A percentile compares a stretch with the other conserved stretches of the same genome.
Conservation (phyloP, 2,888 invertebrate genomes). For the Physocephala rufipes region DNA sequence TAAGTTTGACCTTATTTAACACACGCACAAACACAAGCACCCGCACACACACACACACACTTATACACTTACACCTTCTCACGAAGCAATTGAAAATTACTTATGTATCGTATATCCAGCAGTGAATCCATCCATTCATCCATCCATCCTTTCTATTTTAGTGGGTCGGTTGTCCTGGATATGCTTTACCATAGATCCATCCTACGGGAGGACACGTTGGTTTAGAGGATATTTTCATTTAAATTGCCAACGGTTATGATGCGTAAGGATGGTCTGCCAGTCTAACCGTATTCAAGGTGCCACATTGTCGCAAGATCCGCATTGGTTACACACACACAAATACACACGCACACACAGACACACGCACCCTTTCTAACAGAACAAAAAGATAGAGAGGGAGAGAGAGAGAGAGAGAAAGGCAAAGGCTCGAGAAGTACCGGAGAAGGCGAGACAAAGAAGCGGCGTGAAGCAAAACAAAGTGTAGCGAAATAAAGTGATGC, state of each 20-base stretch:
- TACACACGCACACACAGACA: neutral
- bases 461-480: neutral
- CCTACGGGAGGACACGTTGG: too few species aligned
- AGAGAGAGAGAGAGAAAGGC: neutral
- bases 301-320: too few species aligned
- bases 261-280: too few species aligned
- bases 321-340: neutral
- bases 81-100: too few species aligned
- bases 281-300: too few species aligned
- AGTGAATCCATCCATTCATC: neutral
- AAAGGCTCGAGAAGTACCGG: neutral
- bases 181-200: too few species aligned
- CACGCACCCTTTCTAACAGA: neutral
- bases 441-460: neutral
- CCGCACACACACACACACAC: neutral
- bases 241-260: too few species aligned
- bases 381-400: neutral
- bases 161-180: too few species aligned
- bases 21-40: conserved; percentile 1
- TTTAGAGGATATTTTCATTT: neutral
- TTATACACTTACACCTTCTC: too few species aligned
- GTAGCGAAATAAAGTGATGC: conserved; percentile 16
- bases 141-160: neutral
- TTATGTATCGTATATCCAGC: too few species aligned
- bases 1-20: neutral